Conservation (phyloP, 2,797 vertebrate genomes). For the Kryptopterus vitreolus region DNA sequence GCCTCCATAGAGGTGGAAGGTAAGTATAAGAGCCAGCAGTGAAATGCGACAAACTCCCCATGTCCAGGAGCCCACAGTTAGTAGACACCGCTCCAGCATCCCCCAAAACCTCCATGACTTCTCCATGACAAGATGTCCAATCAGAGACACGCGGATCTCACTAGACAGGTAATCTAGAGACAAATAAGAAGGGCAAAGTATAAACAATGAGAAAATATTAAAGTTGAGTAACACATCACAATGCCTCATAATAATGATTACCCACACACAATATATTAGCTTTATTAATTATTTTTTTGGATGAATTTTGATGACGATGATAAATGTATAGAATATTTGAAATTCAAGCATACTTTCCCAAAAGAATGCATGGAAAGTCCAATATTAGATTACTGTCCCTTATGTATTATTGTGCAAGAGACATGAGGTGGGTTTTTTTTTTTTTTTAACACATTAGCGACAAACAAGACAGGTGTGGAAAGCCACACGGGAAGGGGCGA, state of each 20-base stretch:
- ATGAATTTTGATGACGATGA: too few relatives aligned
- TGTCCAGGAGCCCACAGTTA: slow-evolving; percentile 89
- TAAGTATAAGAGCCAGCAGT: slow-evolving; percentile 93
- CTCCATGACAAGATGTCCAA: slow-evolving; percentile 79
- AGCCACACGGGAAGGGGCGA: too few relatives aligned
- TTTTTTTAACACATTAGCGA: too few relatives aligned
- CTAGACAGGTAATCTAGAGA: slow-evolving; percentile 37
- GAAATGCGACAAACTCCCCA: slow-evolving; percentile 95
- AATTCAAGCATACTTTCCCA: too few relatives aligned
- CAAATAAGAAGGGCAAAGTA: slow-evolving; percentile 16
- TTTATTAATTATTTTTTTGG: too few relatives aligned
- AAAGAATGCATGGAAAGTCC: too few relatives aligned
- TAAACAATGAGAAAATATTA: background rate
- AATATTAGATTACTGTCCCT: too few relatives aligned
- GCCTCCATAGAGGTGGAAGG: slow-evolving; percentile 95
- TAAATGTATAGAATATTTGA: too few relatives aligned
- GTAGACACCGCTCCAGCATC: slow-evolving; percentile 83
- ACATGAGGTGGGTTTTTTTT: too few relatives aligned
- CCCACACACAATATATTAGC: too few relatives aligned
- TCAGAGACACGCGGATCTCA: slow-evolving; percentile 41
- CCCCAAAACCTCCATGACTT: slow-evolving; percentile 95
- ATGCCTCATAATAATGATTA: background rate
- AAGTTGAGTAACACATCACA: background rate
- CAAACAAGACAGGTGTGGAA: too few relatives aligned
- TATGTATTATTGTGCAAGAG: too few relatives aligned